These are phyloP conservation scores for Bucco capensis DNA, from an alignment of 2,113 vertebrate species.

Conservation along the genomic window DNA sequence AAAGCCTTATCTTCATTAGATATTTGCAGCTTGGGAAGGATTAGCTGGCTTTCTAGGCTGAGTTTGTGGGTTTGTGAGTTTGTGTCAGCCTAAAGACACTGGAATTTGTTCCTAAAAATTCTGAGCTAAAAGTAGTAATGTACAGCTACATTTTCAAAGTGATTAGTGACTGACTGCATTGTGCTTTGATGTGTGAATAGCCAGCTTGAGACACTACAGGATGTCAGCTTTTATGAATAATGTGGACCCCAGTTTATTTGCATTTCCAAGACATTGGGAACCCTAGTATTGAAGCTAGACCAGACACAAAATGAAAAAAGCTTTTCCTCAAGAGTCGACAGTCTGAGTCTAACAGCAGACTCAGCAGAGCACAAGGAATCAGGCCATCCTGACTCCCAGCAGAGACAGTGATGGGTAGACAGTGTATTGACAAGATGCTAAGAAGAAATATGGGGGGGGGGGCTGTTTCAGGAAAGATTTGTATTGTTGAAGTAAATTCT, in stretches of 20 bases:
- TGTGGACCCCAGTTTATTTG: not conserved
- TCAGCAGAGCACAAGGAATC: not conserved
- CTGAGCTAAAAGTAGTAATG: not conserved
- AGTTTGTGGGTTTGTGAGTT: not conserved
- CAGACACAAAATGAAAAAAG: not conserved
- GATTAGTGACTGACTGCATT: not conserved
- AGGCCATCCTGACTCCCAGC: not conserved
- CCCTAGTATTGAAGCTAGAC: not conserved
- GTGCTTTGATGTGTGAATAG: not conserved
- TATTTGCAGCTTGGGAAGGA: not conserved
- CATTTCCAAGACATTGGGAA: not conserved
- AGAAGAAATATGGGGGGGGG: not conserved
- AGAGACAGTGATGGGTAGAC: not conserved
- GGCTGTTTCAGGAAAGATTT: not conserved
- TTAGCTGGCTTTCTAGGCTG: not conserved
- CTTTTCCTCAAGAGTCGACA: not conserved
- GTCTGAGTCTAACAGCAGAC: not conserved
- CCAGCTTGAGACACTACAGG: not conserved
- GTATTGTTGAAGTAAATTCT: not conserved
- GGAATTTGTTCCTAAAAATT: not conserved
- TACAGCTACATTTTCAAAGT: not conserved
- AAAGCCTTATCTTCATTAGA: not conserved
- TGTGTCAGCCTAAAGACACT: not conserved
- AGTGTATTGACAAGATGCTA: not conserved
- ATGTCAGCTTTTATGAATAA: not conserved